These are phyloP conservation scores for Oithona nana DNA, from an alignment of 2,888 invertebrate genomes.

Conservation along the genomic window DNA sequence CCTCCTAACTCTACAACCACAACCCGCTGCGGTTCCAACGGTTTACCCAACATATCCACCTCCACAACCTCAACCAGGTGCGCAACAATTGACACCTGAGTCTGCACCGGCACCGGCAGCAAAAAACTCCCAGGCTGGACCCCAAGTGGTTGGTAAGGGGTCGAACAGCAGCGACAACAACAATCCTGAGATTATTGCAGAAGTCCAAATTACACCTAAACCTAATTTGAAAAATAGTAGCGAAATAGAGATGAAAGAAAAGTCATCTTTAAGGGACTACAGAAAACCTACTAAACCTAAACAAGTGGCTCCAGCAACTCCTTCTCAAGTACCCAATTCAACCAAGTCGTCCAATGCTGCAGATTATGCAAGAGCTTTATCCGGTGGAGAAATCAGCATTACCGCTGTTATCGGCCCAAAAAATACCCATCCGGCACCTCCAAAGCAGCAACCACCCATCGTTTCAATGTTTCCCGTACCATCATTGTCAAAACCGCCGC, in stretches of 20 bases:
- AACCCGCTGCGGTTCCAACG: neutral
- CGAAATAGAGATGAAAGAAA: too few relatives aligned
- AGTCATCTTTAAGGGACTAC: constrained; percentile 1
- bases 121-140: constrained; percentile 96
- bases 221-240: neutral
- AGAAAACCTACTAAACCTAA: constrained; percentile 19
- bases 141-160: constrained; percentile 82
- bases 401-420: neutral
- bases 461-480: neutral
- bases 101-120: constrained; percentile 32
- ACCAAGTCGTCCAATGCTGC: neutral
- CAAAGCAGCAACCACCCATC: neutral
- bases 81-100: too few relatives aligned
- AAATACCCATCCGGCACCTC: neutral
- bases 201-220: too few relatives aligned
- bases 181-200: too few relatives aligned
- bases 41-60: neutral
- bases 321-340: neutral
- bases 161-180: constrained; percentile 26
- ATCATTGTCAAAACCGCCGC: neutral
- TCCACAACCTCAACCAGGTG: too few relatives aligned
- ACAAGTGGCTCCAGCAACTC: constrained; percentile 11
- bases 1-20: neutral
- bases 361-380: neutral
- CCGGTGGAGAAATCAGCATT: neutral